Base-by-base conservation (phyloP, 2,888 invertebrate species). In the Sesia apiformis region DNA sequence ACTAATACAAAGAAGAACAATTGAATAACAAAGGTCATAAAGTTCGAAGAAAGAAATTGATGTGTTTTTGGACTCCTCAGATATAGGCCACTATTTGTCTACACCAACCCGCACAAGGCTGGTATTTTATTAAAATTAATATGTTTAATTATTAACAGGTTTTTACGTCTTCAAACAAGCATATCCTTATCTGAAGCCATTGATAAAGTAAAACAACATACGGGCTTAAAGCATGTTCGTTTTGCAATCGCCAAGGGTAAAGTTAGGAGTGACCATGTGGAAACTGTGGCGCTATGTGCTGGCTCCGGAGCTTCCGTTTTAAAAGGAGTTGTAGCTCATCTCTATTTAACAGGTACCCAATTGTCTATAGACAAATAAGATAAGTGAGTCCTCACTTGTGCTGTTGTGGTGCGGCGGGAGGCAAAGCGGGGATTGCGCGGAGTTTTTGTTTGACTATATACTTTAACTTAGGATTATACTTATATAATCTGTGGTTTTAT, bases 261-360 rank as follows among this genome's bases (percentile, higher is more conserved):
- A 60, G 57, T 62, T 40, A 58, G 90, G 79, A 62, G 78, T 74
- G 88, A 91, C 43, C 62, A 67, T 4, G 89, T 96, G 3, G 74
- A 77, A 39, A 91, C 90, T 0, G 91, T 97, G 4, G 98, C 96
- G 0, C 84, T 98, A 2, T 98, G 98, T 76, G 97, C 97, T 40
- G 98, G 98, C 0, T 96, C 98, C 0, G 98, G 98, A 0, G 88
- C 91, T 4, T 94, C 95, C 0, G 91, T 98, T 3, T 81, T 98
- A 38, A 92, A 92, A 60, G 93, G 92, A 7, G 88, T 93, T 0
- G 57, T 77, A 23, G 96, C 95, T 3, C 96, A 97, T 83, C 85
- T 98, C 7, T 96, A 94, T 69, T 76, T 98, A 42, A 98, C 98
- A 8, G 96, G 93, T 85, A 67, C 2, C 23, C 23, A 23, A 23